Conservation (phyloP, 1,140 invertebrate species). For the Trigoniulus corallinus region DNA sequence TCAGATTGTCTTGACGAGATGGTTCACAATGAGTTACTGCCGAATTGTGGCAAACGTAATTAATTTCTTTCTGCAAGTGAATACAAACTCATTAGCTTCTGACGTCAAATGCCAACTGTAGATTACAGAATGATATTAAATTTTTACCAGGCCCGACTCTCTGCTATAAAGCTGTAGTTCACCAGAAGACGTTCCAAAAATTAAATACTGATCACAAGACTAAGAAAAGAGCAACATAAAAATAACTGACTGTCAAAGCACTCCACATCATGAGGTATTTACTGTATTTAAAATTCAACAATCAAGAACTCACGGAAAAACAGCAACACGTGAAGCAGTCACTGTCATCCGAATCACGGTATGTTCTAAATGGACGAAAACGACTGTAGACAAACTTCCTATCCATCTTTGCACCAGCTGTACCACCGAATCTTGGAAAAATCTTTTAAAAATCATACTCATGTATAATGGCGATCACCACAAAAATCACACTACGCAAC, state of each 20-base stretch:
- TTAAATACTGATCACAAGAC: slow-evolving; percentile 58
- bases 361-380: slow-evolving; percentile 70
- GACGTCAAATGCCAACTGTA: slow-evolving; percentile 2
- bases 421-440: slow-evolving; percentile 27
- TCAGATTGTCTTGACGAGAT: slow-evolving; percentile 46
- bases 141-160: slow-evolving; percentile 43
- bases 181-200: slow-evolving; percentile 71
- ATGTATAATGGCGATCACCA: too few species aligned
- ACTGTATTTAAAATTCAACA: background rate
- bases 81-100: background rate
- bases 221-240: slow-evolving; percentile 23
- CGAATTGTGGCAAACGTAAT: slow-evolving; percentile 63
- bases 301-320: slow-evolving; percentile 42
- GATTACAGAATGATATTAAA: background rate
- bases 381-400: slow-evolving; percentile 68
- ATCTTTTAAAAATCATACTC: slow-evolving; percentile 18
- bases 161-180: slow-evolving; percentile 76
- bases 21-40: slow-evolving; percentile 63
- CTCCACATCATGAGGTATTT: slow-evolving; percentile 6
- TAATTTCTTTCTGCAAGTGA: slow-evolving; percentile 43
- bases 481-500: slow-evolving; percentile 30
- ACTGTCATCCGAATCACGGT: slow-evolving; percentile 55
- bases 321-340: slow-evolving; percentile 64
- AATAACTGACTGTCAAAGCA: too few species aligned
- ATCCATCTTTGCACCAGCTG: slow-evolving; percentile 42